Evolutionary conservation across 2,113 vertebrate species (phyloP).

Genomic region (Colius striatus): DNA sequence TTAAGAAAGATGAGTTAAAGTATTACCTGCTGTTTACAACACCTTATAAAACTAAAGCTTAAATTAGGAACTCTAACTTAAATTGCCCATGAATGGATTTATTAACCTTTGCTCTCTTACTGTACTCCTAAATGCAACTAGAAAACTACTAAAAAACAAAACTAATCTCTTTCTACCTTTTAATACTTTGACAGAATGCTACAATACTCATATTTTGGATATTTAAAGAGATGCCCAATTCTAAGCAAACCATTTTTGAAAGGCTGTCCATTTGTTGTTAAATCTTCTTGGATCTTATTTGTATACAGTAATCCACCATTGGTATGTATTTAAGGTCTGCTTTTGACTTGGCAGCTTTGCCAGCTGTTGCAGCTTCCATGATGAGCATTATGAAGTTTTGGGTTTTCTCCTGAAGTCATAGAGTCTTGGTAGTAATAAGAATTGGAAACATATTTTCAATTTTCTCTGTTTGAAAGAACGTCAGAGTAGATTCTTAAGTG

Average conservation of each 20-base stretch:
- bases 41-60: neutral
- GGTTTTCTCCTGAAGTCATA: neutral
- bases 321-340: neutral
- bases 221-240: neutral
- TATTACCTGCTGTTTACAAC: neutral
- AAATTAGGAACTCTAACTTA: neutral
- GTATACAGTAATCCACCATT: neutral
- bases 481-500: neutral
- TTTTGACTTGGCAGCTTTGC: neutral
- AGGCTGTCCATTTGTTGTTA: neutral
- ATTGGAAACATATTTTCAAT: neutral
- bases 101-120: neutral
- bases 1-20: neutral
- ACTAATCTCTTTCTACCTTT: neutral
- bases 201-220: neutral
- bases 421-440: neutral
- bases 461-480: neutral
- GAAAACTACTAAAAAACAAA: neutral
- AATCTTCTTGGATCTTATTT: neutral
- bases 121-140: neutral
- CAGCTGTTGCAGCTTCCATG: neutral
- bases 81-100: neutral
- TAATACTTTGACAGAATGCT: neutral
- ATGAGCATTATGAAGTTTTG: accelerated
- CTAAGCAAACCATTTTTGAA: neutral